Base-by-base conservation (phyloP, 2,797 vertebrate genomes). In the Synaphobranchus kaupii region DNA sequence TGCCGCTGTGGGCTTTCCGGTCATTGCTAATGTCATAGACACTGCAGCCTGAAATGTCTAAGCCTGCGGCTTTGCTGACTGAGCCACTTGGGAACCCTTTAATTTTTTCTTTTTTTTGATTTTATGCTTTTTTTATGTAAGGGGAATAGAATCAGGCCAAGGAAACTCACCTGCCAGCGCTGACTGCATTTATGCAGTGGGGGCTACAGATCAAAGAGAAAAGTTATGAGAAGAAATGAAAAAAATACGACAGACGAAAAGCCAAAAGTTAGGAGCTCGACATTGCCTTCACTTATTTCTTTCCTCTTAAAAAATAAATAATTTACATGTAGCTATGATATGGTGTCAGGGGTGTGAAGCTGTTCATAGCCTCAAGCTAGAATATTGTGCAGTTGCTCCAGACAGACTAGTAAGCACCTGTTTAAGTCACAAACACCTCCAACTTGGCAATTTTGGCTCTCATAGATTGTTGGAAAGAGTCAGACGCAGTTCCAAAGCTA, bases 231-330 rank as follows among this genome's bases (percentile, higher is more conserved):
- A 68, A 68, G 13, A 68, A 68, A n/a, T n/a, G 39, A 39, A 76
- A 44, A 31, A 44, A 86, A 56, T 31, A 63, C n/a, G 47, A 31
- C 80, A 83, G 86, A 50, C 47, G 4, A 83, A 86, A 63, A 82
- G 56, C 13, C 39, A 50, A 34, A 50, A 66, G 54, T 31, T 52
- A 34, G 54, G 47, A n/a, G 60, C 78, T 82, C 71, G 31, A 56
- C 28, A 34, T 31, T 48, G 28, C 8, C 60, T 82, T 87, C 82
- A 87, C 68, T 87, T 83, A 87, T 87, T 83, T 87, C 50, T 87
- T 68, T 87, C 63, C 44, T 63, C 47, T 25, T 80, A 68, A 87
- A 60, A 85, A 60, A 87, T 84, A 87, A 78, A 87, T 84, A 66
- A 63, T 88, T 85, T 85, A 83, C 44, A 44, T 22, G 44, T 28